A percentile compares a stretch with the other conserved stretches of the same genome.
These are phyloP conservation scores for Eugnorisma glareosa DNA, from an alignment of 2,888 invertebrate genomes.

Conservation along the genomic window DNA sequence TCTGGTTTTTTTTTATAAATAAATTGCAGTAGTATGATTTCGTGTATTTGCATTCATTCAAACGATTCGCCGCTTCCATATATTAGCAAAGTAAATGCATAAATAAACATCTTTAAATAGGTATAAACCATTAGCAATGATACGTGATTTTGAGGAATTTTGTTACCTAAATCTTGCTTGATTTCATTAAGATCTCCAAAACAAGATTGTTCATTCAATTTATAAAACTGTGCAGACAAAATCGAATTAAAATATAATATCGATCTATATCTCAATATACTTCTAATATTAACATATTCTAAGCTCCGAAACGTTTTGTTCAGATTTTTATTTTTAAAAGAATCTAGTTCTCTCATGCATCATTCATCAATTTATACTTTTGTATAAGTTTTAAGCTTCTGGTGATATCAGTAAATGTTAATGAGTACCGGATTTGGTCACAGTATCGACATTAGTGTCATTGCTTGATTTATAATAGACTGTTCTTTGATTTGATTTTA, in stretches of 20 bases:
- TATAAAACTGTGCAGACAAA: slow-evolving; percentile 13
- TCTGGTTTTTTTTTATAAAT: slow-evolving; percentile 5
- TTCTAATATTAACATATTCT: slow-evolving; percentile 50
- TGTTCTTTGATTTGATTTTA: slow-evolving; percentile 69
- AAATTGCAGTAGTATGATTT: slow-evolving; percentile 5
- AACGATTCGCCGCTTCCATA: slow-evolving; percentile 33
- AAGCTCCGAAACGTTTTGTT: slow-evolving; percentile 66
- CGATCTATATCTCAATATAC: slow-evolving; percentile 44
- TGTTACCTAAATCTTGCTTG: slow-evolving; percentile 29
- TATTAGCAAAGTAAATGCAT: slow-evolving; percentile 15
- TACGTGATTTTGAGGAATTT: slow-evolving; percentile 42
- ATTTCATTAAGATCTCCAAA: slow-evolving; percentile 31
- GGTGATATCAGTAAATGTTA: slow-evolving; percentile 86
- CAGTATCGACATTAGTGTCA: slow-evolving; percentile 80
- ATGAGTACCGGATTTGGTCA: slow-evolving; percentile 81
- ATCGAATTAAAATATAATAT: slow-evolving; percentile 39
- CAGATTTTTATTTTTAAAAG: slow-evolving; percentile 52
- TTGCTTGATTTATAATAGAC: slow-evolving; percentile 80
- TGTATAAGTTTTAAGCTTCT: slow-evolving; percentile 83
- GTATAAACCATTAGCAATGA: slow-evolving; percentile 27
- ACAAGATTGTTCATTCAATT: slow-evolving; percentile 39
- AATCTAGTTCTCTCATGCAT: slow-evolving; percentile 78
- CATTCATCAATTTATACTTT: slow-evolving; percentile 85
- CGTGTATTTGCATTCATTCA: slow-evolving; percentile 15
- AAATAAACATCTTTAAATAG: slow-evolving; percentile 26